Evolutionary conservation across 2,888 invertebrate genomes (phyloP).

Genomic region (Caenorhabditis uteleia): DNA sequence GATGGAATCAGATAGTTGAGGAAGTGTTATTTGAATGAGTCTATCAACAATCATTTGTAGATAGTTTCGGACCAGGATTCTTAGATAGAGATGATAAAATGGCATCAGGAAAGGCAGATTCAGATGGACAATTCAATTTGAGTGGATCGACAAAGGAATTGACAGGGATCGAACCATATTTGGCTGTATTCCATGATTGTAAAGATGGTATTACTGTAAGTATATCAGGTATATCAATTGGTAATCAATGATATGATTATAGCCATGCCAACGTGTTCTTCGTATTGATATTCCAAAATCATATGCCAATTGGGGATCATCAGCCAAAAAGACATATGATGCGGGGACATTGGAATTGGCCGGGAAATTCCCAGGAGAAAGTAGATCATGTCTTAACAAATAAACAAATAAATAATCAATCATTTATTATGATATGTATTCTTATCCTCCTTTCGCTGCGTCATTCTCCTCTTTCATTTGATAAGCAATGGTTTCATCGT

Average conservation of each 20-base stretch:
- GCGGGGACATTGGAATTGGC: slow-evolving; percentile 44
- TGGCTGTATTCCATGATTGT: slow-evolving; percentile 56
- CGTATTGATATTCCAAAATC: slow-evolving; percentile 50
- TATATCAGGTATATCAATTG: background rate
- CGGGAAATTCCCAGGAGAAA: slow-evolving; percentile 53
- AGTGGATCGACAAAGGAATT: slow-evolving; percentile 49
- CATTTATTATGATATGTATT: no score
- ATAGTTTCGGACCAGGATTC: slow-evolving; percentile 35
- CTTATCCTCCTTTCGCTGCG: no score
- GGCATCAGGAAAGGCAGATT: slow-evolving; percentile 45
- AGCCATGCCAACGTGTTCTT: slow-evolving; percentile 53
- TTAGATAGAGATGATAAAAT: slow-evolving; percentile 50
- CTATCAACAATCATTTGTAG: slow-evolving; percentile 11
- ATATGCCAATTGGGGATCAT: slow-evolving; percentile 37
- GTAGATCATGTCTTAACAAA: slow-evolving; percentile 39
- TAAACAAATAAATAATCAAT: background rate
- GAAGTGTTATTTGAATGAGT: slow-evolving; percentile 2
- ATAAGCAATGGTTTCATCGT: no score
- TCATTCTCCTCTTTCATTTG: no score
- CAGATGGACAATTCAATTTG: slow-evolving; percentile 39
- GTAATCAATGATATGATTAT: slow-evolving; percentile 2
- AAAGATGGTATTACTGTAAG: slow-evolving; percentile 46
- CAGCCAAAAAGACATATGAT: slow-evolving; percentile 45
- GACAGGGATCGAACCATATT: slow-evolving; percentile 49
- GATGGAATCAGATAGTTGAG: slow-evolving; percentile 51